These are phyloP conservation scores for Globodera rostochiensis DNA, from an alignment of 1,140 invertebrate genomes.

Conservation along the genomic window DNA sequence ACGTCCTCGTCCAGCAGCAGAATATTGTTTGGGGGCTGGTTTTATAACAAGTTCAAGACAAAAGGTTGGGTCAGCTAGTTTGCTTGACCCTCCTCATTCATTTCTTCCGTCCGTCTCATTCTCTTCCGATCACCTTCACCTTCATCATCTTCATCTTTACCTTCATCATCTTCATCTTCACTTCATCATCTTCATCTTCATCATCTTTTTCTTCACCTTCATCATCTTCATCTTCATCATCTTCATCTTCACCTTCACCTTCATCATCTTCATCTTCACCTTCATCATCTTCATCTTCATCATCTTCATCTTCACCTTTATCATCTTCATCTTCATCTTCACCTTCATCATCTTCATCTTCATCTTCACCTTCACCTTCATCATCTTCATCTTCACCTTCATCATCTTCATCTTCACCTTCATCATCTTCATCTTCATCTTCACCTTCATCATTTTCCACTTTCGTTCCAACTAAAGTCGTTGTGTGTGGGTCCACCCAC, in stretches of 20 bases:
- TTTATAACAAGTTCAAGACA: no score
- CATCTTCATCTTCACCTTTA: background rate
- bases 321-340: background rate
- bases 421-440: background rate
- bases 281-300: background rate
- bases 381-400: background rate
- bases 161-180: background rate
- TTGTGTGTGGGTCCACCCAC: slow-evolving; percentile 21
- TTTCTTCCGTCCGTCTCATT: background rate
- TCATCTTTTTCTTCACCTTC: background rate
- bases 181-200: background rate
- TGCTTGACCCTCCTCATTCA: no score
- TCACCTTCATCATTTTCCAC: background rate
- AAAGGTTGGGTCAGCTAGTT: no score
- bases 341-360: background rate
- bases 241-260: no score
- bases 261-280: no score
- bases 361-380: background rate
- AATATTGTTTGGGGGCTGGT: no score
- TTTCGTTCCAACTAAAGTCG: slow-evolving; percentile 14
- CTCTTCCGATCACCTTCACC: background rate
- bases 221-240: background rate
- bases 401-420: background rate
- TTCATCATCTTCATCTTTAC: background rate
- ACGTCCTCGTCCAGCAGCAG: no score